Conservation (phyloP, 2,113 vertebrate genomes). For the Phalacrocorax pelagicus region DNA sequence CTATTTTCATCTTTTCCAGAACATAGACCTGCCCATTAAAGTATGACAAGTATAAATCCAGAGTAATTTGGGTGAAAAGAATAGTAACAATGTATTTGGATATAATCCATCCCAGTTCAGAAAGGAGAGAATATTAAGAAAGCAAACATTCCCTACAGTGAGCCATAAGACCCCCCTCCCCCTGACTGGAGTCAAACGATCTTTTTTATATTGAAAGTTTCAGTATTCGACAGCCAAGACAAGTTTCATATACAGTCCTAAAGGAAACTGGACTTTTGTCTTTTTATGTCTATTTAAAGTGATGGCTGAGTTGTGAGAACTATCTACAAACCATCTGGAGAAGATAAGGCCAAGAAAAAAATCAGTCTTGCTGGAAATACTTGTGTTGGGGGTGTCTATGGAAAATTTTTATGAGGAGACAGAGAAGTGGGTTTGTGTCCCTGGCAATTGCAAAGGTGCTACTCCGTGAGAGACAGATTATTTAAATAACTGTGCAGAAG, state of each 20-base stretch:
- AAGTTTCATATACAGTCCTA: slow-evolving; percentile 5
- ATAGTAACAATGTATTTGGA: slow-evolving; percentile 23
- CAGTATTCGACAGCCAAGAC: background rate
- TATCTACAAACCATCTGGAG: slow-evolving; percentile 64
- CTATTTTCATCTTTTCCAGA: slow-evolving; percentile 35
- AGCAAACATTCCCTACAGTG: background rate
- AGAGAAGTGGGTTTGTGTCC: slow-evolving; percentile 70
- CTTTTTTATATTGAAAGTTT: slow-evolving; percentile 9
- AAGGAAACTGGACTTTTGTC: slow-evolving; percentile 56
- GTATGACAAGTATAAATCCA: slow-evolving; percentile 33
- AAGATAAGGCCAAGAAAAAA: slow-evolving; percentile 64
- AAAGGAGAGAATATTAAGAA: background rate
- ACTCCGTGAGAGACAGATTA: slow-evolving; percentile 66
- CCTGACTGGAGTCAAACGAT: background rate
- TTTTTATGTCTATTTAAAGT: slow-evolving; percentile 56
- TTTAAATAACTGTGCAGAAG: slow-evolving; percentile 59
- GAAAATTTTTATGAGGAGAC: slow-evolving; percentile 67
- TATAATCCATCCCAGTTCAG: background rate
- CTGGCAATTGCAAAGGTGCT: slow-evolving; percentile 71
- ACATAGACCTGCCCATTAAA: slow-evolving; percentile 31
- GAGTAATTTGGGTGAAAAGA: slow-evolving; percentile 17
- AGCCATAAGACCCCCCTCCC: background rate
- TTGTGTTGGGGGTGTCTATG: slow-evolving; percentile 62
- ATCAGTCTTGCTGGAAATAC: slow-evolving; percentile 49
- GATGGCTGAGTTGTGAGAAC: slow-evolving; percentile 55